These are phyloP conservation scores for Struthidea cinerea DNA, from an alignment of 2,113 vertebrate genomes.

Conservation along the genomic window DNA sequence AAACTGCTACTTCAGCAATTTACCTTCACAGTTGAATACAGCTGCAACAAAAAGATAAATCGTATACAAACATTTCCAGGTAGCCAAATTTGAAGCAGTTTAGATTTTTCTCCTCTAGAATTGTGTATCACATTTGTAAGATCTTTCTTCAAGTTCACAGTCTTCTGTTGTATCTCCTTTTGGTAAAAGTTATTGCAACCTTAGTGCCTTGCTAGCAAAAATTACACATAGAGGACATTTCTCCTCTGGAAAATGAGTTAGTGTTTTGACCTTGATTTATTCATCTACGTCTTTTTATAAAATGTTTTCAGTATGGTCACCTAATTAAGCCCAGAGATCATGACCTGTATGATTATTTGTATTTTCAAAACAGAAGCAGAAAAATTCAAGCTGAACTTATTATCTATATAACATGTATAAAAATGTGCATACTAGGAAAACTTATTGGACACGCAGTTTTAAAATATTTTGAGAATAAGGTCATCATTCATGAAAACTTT, in stretches of 20 bases:
- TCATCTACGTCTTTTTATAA: not conserved
- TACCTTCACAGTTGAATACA: conserved; percentile 30
- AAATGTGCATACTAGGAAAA: not conserved
- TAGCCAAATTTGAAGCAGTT: conserved; percentile 4
- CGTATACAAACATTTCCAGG: conserved; percentile 2
- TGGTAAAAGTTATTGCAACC: not conserved
- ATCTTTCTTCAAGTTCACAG: not conserved
- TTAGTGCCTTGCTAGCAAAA: not conserved
- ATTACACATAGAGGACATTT: not conserved
- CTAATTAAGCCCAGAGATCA: conserved; percentile 19
- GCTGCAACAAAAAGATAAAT: conserved; percentile 44
- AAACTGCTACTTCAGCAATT: conserved; percentile 58
- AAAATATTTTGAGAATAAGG: not conserved
- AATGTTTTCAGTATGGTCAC: not conserved
- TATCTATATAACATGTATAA: not conserved
- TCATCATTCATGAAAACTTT: not conserved
- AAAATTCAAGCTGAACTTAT: not conserved
- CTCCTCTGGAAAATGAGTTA: not conserved
- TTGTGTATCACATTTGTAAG: not conserved
- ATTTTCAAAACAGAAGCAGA: not conserved
- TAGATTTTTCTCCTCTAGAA: conserved; percentile 10
- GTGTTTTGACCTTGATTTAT: conserved; percentile 30
- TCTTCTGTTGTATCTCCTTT: not conserved
- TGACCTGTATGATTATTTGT: not conserved
- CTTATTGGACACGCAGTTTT: not conserved